Conservation (phyloP, 2,888 invertebrate genomes). For the Synergus japonicus region DNA sequence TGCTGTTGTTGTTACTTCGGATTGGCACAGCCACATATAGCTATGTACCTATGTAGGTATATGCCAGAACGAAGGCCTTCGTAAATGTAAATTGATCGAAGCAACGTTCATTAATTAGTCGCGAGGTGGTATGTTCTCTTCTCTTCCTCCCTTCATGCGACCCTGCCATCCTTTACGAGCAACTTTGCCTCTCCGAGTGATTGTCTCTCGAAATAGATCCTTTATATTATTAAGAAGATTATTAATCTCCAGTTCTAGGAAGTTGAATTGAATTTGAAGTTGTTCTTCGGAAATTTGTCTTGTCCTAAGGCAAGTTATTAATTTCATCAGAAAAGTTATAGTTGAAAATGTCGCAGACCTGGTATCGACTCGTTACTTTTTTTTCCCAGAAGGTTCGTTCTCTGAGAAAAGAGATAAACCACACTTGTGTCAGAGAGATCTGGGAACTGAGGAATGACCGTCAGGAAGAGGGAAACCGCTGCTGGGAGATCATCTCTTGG, state of each 20-base stretch:
- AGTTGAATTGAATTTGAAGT: too few species aligned
- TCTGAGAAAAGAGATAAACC: constrained; percentile 1
- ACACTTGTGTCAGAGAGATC: neutral
- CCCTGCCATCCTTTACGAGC: neutral
- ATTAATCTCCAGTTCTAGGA: too few species aligned
- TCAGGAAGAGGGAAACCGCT: constrained; percentile 6
- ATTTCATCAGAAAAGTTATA: neutral
- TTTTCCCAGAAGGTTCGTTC: neutral
- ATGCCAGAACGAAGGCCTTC: constrained; percentile 54
- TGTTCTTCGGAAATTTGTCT: too few species aligned
- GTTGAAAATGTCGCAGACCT: neutral
- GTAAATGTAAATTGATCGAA: constrained; percentile 76
- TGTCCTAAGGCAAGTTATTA: too few species aligned
- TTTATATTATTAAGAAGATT: neutral
- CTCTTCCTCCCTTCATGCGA: constrained; percentile 40
- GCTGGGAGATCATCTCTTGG: constrained; percentile 19
- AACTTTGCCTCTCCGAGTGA: neutral
- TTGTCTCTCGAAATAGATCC: neutral
- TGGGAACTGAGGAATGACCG: neutral
- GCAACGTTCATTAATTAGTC: constrained; percentile 76
- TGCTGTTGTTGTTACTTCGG: constrained; percentile 36
- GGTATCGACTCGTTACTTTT: neutral
- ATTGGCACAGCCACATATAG: constrained; percentile 43
- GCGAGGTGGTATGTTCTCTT: constrained; percentile 67
- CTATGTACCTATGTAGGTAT: constrained; percentile 39